A percentile compares a stretch with the other conserved stretches of the same genome.
Conservation (phyloP, 1,140 invertebrate genomes). For the Leptopilina boulardi region DNA sequence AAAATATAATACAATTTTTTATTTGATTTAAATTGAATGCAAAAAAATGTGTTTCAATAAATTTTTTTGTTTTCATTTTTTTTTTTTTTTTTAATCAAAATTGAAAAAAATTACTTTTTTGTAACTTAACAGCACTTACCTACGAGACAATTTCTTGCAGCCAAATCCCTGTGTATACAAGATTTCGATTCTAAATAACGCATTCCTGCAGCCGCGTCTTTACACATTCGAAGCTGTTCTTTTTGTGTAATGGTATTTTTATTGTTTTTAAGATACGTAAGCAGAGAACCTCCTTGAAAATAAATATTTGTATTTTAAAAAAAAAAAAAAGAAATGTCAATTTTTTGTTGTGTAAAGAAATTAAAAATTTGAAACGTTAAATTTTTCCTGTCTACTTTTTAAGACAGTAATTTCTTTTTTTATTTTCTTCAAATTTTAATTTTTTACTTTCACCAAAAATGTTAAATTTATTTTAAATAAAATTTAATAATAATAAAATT, state of each 20-base stretch:
- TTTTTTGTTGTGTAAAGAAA: too few relatives aligned
- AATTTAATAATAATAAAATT: slow-evolving; percentile 25
- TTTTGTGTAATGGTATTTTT: slow-evolving; percentile 81
- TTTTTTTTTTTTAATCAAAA: not conserved
- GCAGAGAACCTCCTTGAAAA: slow-evolving; percentile 89
- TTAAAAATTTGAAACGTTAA: too few relatives aligned
- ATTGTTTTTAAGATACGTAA: slow-evolving; percentile 91
- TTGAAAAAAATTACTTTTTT: not conserved
- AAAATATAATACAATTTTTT: too few relatives aligned
- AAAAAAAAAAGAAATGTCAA: not conserved
- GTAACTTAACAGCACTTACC: slow-evolving; percentile 73
- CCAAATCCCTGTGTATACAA: slow-evolving; percentile 97
- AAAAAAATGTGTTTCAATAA: too few relatives aligned
- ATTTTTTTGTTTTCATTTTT: too few relatives aligned
- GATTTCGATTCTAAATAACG: slow-evolving; percentile 96
- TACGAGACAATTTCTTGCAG: slow-evolving; percentile 95
- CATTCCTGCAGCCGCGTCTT: slow-evolving; percentile 96
- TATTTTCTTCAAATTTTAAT: too few relatives aligned
- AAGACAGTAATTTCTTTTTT: too few relatives aligned
- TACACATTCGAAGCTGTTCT: slow-evolving; percentile 92
- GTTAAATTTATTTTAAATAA: slow-evolving; percentile 14
- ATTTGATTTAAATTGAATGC: too few relatives aligned
- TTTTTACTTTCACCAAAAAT: too few relatives aligned
- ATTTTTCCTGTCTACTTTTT: too few relatives aligned
- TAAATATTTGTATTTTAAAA: not conserved